Evolutionary conservation across 2,797 vertebrate species (phyloP).

Genomic region (Chelidonichthys spinosus): DNA sequence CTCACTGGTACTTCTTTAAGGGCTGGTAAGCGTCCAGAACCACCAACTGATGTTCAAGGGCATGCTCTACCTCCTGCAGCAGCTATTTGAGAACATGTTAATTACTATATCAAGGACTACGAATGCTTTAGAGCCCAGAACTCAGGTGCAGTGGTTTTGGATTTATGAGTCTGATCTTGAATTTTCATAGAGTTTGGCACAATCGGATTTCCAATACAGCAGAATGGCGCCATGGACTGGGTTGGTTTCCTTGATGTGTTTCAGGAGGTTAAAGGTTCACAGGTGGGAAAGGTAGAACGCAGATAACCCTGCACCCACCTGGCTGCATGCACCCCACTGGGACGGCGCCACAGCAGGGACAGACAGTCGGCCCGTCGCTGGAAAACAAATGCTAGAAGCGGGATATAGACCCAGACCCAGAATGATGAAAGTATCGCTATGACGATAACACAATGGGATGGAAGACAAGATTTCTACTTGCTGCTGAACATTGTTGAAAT

Average conservation of each 20-base stretch:
- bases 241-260: not conserved
- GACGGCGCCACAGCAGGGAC: constrained; percentile 9
- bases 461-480: not conserved
- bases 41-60: not conserved
- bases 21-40: not conserved
- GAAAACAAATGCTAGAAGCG: constrained; percentile 8
- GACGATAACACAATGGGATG: not conserved
- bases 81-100: not conserved
- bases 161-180: not conserved
- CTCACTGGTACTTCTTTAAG: not conserved
- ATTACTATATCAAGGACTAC: not conserved
- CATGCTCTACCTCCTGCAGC: not conserved
- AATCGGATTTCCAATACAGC: not conserved
- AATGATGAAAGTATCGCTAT: not conserved
- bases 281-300: not conserved
- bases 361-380: not conserved
- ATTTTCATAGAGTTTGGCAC: not conserved
- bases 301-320: not conserved
- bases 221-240: not conserved
- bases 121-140: constrained; percentile 1
- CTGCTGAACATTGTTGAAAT: not conserved
- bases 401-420: not conserved
- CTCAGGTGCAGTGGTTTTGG: not conserved
- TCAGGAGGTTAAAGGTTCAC: not conserved
- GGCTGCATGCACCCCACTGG: not conserved